Conservation (phyloP, 1,140 invertebrate species). For the Neodiprion pinetum region DNA sequence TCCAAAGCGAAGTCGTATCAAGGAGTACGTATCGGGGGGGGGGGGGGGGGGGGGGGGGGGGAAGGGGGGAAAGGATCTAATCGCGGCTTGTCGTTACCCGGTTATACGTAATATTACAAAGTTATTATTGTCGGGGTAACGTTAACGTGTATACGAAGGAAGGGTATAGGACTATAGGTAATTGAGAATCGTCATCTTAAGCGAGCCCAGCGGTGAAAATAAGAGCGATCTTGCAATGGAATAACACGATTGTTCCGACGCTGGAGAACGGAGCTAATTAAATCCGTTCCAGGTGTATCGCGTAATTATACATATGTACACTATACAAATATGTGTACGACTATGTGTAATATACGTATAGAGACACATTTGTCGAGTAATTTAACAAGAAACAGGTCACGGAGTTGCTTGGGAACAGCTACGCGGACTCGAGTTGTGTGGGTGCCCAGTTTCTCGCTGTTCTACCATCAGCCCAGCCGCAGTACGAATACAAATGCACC, state of each 20-base stretch:
- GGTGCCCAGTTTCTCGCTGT: neutral
- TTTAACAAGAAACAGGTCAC: slow-evolving; percentile 5
- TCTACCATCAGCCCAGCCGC: neutral
- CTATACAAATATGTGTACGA: too few relatives aligned
- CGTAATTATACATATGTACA: neutral
- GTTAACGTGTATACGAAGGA: too few relatives aligned
- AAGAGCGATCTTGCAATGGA: neutral
- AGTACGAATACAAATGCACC: neutral
- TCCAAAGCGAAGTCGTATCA: too few relatives aligned
- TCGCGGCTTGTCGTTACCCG: too few relatives aligned
- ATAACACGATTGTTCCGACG: neutral
- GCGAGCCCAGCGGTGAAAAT: too few relatives aligned
- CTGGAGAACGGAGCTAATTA: neutral
- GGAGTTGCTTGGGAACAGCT: neutral
- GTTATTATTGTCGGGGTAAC: too few relatives aligned
- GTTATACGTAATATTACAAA: too few relatives aligned
- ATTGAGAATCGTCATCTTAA: too few relatives aligned
- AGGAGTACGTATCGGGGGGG: too few relatives aligned
- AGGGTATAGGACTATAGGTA: too few relatives aligned
- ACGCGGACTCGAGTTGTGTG: neutral
- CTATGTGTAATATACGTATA: neutral
- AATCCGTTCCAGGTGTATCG: slow-evolving; percentile 3
- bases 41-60: too few relatives aligned
- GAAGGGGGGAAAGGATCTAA: too few relatives aligned
- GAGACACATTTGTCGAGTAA: slow-evolving; percentile 2